Conservation (phyloP, 2,797 vertebrate species). For the Meriones psammophilus region DNA sequence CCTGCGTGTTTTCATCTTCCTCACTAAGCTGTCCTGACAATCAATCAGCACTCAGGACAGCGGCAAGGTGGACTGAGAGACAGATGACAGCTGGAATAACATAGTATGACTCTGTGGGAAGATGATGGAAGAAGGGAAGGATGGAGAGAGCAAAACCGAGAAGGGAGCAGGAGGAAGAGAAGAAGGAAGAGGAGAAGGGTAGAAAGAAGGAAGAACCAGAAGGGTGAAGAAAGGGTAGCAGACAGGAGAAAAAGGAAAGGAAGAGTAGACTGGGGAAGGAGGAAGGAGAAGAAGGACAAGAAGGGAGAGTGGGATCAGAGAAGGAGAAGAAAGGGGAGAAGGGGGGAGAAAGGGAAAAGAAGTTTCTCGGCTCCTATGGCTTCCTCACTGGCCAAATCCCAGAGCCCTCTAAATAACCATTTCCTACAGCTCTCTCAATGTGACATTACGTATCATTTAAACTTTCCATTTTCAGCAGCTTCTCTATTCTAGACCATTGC, state of each 20-base stretch:
- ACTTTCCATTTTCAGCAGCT: not conserved
- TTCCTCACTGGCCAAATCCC: not conserved
- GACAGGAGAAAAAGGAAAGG: not conserved
- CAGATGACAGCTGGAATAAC: no score
- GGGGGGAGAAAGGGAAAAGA: not conserved
- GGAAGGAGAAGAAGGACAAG: not conserved
- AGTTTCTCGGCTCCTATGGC: not conserved
- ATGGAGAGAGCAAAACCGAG: no score
- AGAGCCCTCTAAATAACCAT: not conserved
- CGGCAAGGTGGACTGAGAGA: not conserved
- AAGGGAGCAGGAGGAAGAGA: rapidly evolving
- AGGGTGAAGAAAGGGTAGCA: not conserved
- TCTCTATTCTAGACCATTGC: not conserved
- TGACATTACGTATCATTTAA: not conserved
- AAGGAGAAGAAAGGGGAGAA: no score
- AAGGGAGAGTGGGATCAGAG: not conserved
- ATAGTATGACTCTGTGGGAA: not conserved
- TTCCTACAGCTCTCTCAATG: not conserved
- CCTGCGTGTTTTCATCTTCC: not conserved
- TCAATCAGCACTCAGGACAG: not conserved
- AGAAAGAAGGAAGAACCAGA: not conserved
- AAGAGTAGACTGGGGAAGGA: not conserved
- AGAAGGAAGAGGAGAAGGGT: not conserved
- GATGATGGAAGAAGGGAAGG: not conserved
- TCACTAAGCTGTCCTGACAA: not conserved